Conservation (phyloP, 2,888 invertebrate species). For the Calephelis perditalis region DNA sequence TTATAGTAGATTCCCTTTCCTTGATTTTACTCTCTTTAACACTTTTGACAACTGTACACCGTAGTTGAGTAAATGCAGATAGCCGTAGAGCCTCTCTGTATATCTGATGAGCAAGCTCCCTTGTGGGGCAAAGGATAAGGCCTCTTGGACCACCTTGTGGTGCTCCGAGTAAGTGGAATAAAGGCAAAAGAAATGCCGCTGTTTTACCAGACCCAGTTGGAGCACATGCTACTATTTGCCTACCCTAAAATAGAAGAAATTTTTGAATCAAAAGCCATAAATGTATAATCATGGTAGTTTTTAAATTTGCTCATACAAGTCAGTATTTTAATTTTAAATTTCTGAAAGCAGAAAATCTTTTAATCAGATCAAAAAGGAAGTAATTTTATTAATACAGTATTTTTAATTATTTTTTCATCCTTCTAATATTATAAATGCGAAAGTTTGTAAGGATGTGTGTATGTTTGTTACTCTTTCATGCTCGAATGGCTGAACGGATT, state of each 20-base stretch:
- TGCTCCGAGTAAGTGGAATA: conserved; percentile 85
- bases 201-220: conserved; percentile 99
- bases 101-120: conserved; percentile 96
- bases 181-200: conserved; percentile 93
- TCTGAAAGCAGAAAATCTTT: no score
- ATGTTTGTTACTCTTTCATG: no score
- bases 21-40: conserved; percentile 84
- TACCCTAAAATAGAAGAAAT: conserved; percentile 64
- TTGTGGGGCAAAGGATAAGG: conserved; percentile 93
- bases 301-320: no score
- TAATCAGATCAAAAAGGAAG: no score
- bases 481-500: no score
- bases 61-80: conserved; percentile 84
- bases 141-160: conserved; percentile 90
- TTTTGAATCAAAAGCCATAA: no score
- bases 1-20: conserved; percentile 84
- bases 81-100: conserved; percentile 87
- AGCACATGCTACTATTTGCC: conserved; percentile 94
- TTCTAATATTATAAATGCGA: no score
- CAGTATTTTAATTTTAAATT: no score
- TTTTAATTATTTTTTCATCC: no score
- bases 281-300: no score
- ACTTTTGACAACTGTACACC: conserved; percentile 89
- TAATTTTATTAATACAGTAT: no score
- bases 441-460: no score